Conservation (phyloP, 2,113 vertebrate species). For the Erinaceus europaeus region DNA sequence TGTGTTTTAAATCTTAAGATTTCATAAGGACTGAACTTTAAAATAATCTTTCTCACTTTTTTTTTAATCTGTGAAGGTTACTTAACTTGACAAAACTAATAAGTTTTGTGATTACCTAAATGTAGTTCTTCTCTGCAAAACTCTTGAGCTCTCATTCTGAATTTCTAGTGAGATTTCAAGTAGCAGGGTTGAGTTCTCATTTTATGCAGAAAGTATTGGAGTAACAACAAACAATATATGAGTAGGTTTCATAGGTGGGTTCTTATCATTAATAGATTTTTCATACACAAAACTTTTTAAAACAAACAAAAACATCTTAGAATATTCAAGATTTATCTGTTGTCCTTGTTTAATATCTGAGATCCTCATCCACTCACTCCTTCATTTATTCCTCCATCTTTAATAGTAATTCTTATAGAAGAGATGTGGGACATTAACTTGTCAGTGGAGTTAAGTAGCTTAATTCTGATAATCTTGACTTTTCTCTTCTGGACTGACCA, state of each 20-base stretch:
- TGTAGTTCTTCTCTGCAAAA: not conserved
- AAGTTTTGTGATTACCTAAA: not conserved
- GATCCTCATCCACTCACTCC: not conserved
- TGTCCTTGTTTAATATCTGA: not conserved
- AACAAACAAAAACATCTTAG: no score
- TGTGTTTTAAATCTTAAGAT: not conserved
- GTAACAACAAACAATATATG: not conserved
- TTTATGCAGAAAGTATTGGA: not conserved
- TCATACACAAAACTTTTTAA: no score
- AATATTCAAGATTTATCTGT: not conserved
- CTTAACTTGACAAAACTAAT: not conserved
- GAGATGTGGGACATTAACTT: not conserved
- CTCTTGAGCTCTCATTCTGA: not conserved
- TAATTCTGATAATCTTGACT: not conserved
- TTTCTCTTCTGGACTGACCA: not conserved
- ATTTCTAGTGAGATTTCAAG: not conserved
- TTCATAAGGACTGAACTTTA: constrained; percentile 14
- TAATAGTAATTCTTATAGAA: not conserved
- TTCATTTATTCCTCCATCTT: not conserved
- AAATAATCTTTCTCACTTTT: not conserved
- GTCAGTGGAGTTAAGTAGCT: not conserved
- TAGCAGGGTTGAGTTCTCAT: not conserved
- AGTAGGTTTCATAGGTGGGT: not conserved
- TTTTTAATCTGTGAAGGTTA: not conserved
- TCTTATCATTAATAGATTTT: not conserved